Evolutionary conservation across 1,140 invertebrate species (phyloP), one percentile per base, ranked within the genome.

Genomic region (Aphidius gifuensis): DNA sequence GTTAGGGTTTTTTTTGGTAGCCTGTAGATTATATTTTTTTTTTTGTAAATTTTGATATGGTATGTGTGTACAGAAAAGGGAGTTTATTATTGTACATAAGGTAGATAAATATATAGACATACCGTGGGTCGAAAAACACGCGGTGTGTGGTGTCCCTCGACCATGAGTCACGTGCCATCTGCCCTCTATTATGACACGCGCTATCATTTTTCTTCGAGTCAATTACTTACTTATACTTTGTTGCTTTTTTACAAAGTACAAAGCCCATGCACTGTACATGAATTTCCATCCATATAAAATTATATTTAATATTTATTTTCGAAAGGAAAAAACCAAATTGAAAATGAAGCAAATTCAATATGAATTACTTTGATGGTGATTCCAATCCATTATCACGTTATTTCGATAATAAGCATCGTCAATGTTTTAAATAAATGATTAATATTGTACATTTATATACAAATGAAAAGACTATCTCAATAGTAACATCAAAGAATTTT

Each of bases 161-260:
- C 43, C 61, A 60, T 79, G 76, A 79, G 76, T 80, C 76, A 80
- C 77, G 76, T 79, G 76, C 76, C 77, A 80, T 80, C 78, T 80
- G 78, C 73, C 72, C 70, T 46, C 65, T 76, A 77, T 80, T 76
- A 75, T 77, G 66, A 74, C 68, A 71, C 64, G 64, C 51, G 59
- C 58, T 64, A 73, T 62, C 69, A 64, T 69, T 71, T 72, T 72
- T 64, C 61, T 61, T 45, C 43, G 48, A 45, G 8, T 16, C 16
- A 46, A 40, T 32, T 54, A 9, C 21, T 44, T 58, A 48, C 44
- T 23, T n/a, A 40, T 38, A 55, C 47, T 42, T n/a, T 60, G 58
- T 45, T 58, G 39, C 58, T 61, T 61, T 45, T 55, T 40, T 50
- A 50, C 16, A 16, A 16, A 16, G 16, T 16, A 16, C 16, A 16